Base-by-base conservation (phyloP, 2,888 invertebrate species). In the Stratiomys singularior region DNA sequence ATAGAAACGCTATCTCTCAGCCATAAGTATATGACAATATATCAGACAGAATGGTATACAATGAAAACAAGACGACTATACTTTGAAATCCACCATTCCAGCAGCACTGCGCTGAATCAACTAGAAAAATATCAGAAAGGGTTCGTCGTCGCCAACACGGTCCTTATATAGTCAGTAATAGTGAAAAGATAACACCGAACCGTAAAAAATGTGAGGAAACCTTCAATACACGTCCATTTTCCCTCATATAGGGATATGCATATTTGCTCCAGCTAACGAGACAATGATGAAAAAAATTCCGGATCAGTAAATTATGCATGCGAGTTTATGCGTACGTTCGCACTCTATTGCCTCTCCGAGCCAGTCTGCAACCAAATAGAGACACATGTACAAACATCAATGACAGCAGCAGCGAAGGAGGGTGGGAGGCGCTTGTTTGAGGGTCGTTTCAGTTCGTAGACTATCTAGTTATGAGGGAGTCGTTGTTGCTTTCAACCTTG, bases 301-400 rank as follows among this genome's bases (percentile, higher is more conserved):
- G 47, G 69, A 69, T 69, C 69, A 47, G 69, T 46, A 47, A 69
- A 47, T 69, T 44, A 69, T 69, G 46, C 69, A 69, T 47, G 69
- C 47, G 69, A 69, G 27, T 46, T 69, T 47, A 69, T 69, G 69
- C 69, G 69, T 69, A 69, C 46, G 69, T 47, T 46, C 69, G 47
- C 25, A 25, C 46, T 46, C 21, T 25, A 69, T 25, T 47, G 69
- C 69, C 9, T 25, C 46, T 46, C 25, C 13, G 47, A n/a, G 46
- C 47, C 46, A 44, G 15, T 7, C 69, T 25, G 23, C 15, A 11
- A 0, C 18, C 23, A 60, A 60, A 21, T 21, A 60, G 23, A 25
- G 13, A 25, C 60, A 21, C 25, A n/a, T n/a, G 18, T 15, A 52
- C 15, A 52, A 18, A 52, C 60, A 23, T 60, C 60, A 60, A 60